Conservation (phyloP, 1,140 invertebrate species). For the Aphidius ervi region DNA sequence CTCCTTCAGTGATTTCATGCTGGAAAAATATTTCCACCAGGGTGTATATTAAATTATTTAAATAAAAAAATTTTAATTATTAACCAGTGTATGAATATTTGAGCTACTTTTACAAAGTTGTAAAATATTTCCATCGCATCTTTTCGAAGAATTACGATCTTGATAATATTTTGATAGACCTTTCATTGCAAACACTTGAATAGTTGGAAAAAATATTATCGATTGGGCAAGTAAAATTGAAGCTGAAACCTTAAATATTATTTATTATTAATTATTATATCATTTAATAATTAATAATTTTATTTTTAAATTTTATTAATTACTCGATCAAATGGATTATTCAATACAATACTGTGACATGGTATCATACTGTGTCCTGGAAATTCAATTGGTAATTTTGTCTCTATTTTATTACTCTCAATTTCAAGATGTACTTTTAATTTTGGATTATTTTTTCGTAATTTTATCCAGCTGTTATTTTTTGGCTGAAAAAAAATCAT, state of each 20-base stretch:
- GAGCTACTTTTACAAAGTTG: conserved; percentile 57
- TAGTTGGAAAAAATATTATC: conserved; percentile 37
- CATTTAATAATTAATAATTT: background rate
- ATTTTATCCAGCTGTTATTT: conserved; percentile 52
- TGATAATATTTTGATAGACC: conserved; percentile 56
- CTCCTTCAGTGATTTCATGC: background rate
- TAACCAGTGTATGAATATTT: conserved; percentile 59
- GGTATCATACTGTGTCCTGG: conserved; percentile 60
- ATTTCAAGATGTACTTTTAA: conserved; percentile 59
- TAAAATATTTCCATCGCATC: conserved; percentile 58
- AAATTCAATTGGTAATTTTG: conserved; percentile 47
- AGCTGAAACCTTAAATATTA: conserved; percentile 30
- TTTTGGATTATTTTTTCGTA: conserved; percentile 55
- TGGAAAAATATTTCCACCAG: background rate
- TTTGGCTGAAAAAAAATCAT: conserved; percentile 39
- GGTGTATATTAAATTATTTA: background rate
- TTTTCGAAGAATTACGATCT: conserved; percentile 55
- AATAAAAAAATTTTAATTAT: conserved; percentile 25
- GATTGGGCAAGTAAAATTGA: conserved; percentile 37
- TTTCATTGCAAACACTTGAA: conserved; percentile 57
- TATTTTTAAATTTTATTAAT: conserved; percentile 18
- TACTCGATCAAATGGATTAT: conserved; percentile 62
- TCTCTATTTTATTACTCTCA: conserved; percentile 52
- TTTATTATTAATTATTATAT: no score
- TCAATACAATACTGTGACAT: conserved; percentile 64